A percentile compares a stretch with the other conserved stretches of the same genome.
These are phyloP conservation scores for Drosophila peninsularis DNA, from an alignment of 2,888 invertebrate species.

Conservation along the genomic window DNA sequence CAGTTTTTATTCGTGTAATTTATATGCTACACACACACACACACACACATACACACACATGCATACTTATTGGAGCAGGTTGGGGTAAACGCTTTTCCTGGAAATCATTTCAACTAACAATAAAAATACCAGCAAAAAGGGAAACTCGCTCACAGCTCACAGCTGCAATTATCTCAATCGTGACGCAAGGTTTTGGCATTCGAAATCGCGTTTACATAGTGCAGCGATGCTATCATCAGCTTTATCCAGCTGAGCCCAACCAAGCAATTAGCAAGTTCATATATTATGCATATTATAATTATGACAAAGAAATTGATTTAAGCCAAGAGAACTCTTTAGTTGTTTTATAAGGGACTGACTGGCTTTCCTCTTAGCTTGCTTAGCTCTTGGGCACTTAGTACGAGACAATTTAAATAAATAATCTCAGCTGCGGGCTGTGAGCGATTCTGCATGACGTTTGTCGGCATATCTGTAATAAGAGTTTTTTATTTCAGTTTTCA, in stretches of 20 bases:
- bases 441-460: too few species aligned
- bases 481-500: too few species aligned
- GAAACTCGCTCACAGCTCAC: slow-evolving; percentile 14
- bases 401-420: too few species aligned
- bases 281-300: neutral
- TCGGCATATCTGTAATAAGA: too few species aligned
- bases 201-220: slow-evolving; percentile 31
- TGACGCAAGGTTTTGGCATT: slow-evolving; percentile 35
- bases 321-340: too few species aligned
- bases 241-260: slow-evolving; percentile 24
- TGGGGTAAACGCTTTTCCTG: slow-evolving; percentile 69
- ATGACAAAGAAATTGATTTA: neutral
- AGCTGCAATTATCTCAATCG: slow-evolving; percentile 56
- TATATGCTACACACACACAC: slow-evolving; percentile 62
- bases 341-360: too few species aligned
- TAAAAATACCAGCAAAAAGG: slow-evolving; percentile 14
- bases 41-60: slow-evolving; percentile 12
- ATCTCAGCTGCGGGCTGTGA: too few species aligned
- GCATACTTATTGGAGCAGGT: slow-evolving; percentile 64
- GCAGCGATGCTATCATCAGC: slow-evolving; percentile 39
- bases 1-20: slow-evolving; percentile 76
- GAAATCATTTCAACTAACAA: slow-evolving; percentile 45
- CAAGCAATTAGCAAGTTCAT: neutral
- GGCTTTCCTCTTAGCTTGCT: too few species aligned
- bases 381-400: too few species aligned